Evolutionary conservation across 2,113 vertebrate genomes (phyloP), one percentile per base, ranked within the genome.

Genomic region (Pteronura brasiliensis): DNA sequence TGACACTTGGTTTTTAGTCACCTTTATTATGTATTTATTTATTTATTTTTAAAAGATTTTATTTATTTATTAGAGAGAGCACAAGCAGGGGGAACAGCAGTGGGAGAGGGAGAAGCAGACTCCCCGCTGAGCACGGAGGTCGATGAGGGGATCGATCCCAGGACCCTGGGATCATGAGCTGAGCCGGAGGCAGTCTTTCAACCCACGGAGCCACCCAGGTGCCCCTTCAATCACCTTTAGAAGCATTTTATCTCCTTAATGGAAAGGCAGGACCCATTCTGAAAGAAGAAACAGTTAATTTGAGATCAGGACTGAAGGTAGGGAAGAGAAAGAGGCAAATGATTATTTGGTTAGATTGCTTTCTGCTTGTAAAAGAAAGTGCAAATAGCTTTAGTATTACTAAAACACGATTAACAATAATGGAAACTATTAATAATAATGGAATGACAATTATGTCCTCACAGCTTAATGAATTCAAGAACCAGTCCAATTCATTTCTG

Each of bases 351-450:
- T 44, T 96, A 79, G 86, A 74, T 69, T 72, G 83, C 52, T 67
- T 74, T 72, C 47, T n/a, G 57, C 47, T 97, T 94, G 74, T 36
- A 71, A 93, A 82, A 88, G 85, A 74, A 65, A 59, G 69, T 74
- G 9, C 49, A 80, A 90, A 83, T 8, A 76, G 44, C 21, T 59
- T 63, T 57, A 69, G 52, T 76, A 90, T 67, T 57, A 83, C 65
- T 44, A 95, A 63, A 84, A 83, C 36, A 86, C 4, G 21, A 71
- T 63, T 90, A 87, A 91, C 47, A 93, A 42, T 83, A 93, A 83
- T 18, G 39, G 44, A 95, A 89, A 77, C 52, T 85, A 47, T 74
- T 84, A 57, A 59, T 89, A 67, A 57, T 72, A 61, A 85, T n/a
- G n/a, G 14, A 57, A 55, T 81, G 59, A 82, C 39, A 69, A 82